These are phyloP conservation scores for Australoheros facetus DNA, from an alignment of 2,797 vertebrate genomes.

Conservation along the genomic window DNA sequence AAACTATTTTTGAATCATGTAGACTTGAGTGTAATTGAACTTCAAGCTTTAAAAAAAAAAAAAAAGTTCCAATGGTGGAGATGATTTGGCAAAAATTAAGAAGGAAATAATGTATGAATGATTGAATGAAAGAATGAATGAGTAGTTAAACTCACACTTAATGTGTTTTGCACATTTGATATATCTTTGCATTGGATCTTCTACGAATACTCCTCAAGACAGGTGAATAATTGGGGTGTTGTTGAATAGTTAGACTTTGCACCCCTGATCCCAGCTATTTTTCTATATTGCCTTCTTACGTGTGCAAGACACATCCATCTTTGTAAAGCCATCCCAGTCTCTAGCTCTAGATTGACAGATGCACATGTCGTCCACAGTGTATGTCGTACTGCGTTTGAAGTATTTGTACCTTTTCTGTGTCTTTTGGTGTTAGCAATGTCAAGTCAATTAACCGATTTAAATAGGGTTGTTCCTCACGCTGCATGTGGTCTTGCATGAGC, in stretches of 20 bases:
- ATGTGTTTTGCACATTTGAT: slow-evolving; percentile 99
- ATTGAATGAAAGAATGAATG: slow-evolving; percentile 77
- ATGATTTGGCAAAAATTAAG: slow-evolving; percentile 69
- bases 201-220: slow-evolving; percentile 94
- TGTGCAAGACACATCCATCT: slow-evolving; percentile 97
- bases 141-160: slow-evolving; percentile 91
- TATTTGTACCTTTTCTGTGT: slow-evolving; percentile 90
- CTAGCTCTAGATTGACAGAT: slow-evolving; percentile 92
- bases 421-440: slow-evolving; percentile 93
- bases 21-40: slow-evolving; percentile 97
- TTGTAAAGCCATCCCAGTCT: slow-evolving; percentile 99
- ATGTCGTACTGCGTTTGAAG: slow-evolving; percentile 88
- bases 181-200: slow-evolving; percentile 98
- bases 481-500: slow-evolving; percentile 99
- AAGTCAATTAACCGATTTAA: slow-evolving; percentile 90
- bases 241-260: slow-evolving; percentile 87
- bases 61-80: slow-evolving; percentile 64
- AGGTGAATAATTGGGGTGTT: slow-evolving; percentile 93
- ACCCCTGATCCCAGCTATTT: slow-evolving; percentile 92
- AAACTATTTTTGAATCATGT: slow-evolving; percentile 95
- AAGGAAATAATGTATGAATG: slow-evolving; percentile 76
- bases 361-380: slow-evolving; percentile 90
- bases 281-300: slow-evolving; percentile 99
- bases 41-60: slow-evolving; percentile 92
- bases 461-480: slow-evolving; percentile 93